A percentile compares a stretch with the other conserved stretches of the same genome.
phyloP scores from a whole-genome alignment of 2,113 vertebrate genomes.

The Pao palembangensis region DNA sequence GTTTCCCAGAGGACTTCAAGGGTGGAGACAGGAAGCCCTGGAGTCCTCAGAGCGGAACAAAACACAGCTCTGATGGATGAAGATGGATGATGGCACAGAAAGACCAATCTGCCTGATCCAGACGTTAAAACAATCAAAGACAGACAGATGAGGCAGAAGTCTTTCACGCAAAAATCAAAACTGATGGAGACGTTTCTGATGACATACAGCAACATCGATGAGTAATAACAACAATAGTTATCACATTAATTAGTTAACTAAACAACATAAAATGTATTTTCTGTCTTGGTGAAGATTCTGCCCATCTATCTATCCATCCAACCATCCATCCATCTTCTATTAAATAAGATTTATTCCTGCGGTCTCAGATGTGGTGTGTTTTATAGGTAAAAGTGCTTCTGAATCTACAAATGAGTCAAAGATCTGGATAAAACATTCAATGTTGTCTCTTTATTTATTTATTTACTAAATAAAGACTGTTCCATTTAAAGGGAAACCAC shows the following conservation, averaged over 20 bases:
- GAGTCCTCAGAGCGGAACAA: slow-evolving; percentile 24
- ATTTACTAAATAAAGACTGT: background rate
- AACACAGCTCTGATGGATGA: slow-evolving; percentile 29
- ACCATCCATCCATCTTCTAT: background rate
- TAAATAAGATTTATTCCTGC: too few relatives aligned
- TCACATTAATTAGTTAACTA: too few relatives aligned
- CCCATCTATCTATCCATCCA: too few relatives aligned
- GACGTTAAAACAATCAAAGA: too few relatives aligned
- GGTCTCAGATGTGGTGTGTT: too few relatives aligned
- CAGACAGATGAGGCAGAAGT: too few relatives aligned
- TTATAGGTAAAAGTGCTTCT: too few relatives aligned
- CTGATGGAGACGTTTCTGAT: too few relatives aligned
- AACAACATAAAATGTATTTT: too few relatives aligned
- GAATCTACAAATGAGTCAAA: background rate
- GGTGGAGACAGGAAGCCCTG: slow-evolving; percentile 3
- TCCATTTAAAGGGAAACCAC: background rate
- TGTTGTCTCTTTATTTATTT: background rate
- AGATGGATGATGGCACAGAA: slow-evolving; percentile 16
- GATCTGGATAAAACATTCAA: background rate
- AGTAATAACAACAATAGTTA: too few relatives aligned
- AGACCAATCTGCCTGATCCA: background rate
- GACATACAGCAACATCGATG: too few relatives aligned
- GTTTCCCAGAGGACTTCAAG: background rate
- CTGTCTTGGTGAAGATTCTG: background rate
- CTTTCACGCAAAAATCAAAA: too few relatives aligned